Evolutionary conservation across 2,797 vertebrate genomes (phyloP).

Genomic region (Cossypha heuglini): DNA sequence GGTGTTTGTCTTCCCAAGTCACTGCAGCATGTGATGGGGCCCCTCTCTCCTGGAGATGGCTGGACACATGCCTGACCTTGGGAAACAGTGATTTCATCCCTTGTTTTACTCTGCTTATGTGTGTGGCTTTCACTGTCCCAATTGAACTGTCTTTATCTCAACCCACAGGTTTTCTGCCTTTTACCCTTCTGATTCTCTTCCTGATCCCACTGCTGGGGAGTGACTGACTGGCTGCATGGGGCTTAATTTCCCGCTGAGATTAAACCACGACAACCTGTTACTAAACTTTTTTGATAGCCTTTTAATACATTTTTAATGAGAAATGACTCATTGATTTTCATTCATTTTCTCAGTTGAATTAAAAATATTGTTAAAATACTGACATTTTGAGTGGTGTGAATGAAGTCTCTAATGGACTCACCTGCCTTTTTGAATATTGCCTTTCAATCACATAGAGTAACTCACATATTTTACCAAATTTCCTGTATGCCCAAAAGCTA

Average conservation of each 20-base stretch:
- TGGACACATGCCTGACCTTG: not conserved
- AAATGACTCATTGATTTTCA: not conserved
- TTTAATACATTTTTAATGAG: not conserved
- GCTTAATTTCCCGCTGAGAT: not conserved
- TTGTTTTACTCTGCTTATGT: not conserved
- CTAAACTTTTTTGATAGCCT: not conserved
- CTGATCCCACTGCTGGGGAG: not conserved
- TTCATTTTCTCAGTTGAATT: not conserved
- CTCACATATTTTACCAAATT: not conserved
- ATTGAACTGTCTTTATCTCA: not conserved
- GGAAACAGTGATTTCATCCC: not conserved
- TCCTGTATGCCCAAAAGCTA: not conserved
- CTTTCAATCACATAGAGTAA: not conserved
- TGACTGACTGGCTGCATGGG: not conserved
- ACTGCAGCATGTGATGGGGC: fast-evolving
- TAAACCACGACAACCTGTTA: not conserved
- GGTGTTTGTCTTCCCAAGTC: not conserved
- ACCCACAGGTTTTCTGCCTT: not conserved
- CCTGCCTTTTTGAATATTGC: not conserved
- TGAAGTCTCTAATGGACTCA: not conserved
- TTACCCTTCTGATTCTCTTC: not conserved
- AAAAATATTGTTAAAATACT: not conserved
- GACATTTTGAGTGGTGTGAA: not conserved
- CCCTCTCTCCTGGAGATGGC: not conserved
- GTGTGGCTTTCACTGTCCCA: not conserved